Conservation (phyloP, 2,113 vertebrate genomes). For the Corythornis cristatus region DNA sequence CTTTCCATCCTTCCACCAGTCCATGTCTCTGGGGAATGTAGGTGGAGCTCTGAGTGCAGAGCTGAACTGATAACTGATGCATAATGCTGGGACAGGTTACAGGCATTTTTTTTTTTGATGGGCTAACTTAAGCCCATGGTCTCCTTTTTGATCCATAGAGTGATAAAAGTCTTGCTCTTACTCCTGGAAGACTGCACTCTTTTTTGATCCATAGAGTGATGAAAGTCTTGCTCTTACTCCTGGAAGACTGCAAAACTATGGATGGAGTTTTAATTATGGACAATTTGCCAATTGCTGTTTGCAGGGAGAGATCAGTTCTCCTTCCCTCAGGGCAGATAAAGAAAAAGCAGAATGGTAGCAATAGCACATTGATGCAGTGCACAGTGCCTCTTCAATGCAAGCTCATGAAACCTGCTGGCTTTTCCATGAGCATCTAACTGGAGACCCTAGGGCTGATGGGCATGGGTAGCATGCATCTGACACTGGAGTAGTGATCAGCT, state of each 20-base stretch:
- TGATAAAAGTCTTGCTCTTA: not conserved
- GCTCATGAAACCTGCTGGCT: not conserved
- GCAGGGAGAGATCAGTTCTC: not conserved
- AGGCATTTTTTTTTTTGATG: not conserved
- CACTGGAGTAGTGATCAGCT: not conserved
- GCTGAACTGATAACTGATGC: not conserved
- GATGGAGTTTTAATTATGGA: not conserved
- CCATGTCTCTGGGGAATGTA: not conserved
- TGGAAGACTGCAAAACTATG: not conserved
- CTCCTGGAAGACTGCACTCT: not conserved
- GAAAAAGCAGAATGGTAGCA: not conserved
- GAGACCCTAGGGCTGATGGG: not conserved
- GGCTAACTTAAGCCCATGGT: not conserved
- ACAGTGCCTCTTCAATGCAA: accelerated
- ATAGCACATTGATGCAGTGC: not conserved
- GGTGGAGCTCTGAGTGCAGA: not conserved
- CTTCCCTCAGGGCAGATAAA: not conserved
- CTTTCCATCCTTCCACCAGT: not conserved
- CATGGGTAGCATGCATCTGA: too few relatives aligned
- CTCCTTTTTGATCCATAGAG: not conserved
- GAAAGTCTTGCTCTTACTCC: not conserved
- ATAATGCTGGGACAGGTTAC: not conserved
- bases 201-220: too few relatives aligned
- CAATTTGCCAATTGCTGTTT: not conserved
- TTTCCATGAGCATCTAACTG: not conserved